These are phyloP conservation scores for Chelonus insularis DNA, from an alignment of 1,140 invertebrate species.

Conservation along the genomic window DNA sequence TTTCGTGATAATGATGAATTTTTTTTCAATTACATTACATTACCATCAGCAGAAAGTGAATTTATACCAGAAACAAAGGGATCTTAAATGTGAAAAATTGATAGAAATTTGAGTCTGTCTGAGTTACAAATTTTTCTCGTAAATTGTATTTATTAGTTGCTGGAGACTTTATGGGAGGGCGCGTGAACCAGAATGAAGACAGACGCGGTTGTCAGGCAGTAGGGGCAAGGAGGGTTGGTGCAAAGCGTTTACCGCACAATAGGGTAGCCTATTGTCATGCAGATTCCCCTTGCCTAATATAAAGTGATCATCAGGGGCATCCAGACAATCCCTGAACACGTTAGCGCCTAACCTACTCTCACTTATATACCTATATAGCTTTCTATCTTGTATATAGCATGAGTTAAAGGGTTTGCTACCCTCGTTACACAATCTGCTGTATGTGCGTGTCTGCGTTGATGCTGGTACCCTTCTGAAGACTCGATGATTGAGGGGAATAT, in stretches of 20 bases:
- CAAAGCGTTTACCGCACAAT: slow-evolving; percentile 46
- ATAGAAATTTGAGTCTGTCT: not conserved
- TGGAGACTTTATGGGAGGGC: not conserved
- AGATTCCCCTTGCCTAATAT: slow-evolving; percentile 48
- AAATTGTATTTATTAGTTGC: slow-evolving; percentile 12
- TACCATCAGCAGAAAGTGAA: too few species aligned
- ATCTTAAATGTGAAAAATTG: not conserved
- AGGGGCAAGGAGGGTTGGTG: slow-evolving; percentile 22
- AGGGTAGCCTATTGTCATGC: slow-evolving; percentile 42
- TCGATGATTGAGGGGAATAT: slow-evolving; percentile 9
- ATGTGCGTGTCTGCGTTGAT: not conserved
- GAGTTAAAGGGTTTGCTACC: not conserved
- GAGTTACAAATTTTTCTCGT: slow-evolving; percentile 16
- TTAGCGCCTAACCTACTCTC: slow-evolving; percentile 35
- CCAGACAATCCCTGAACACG: slow-evolving; percentile 44
- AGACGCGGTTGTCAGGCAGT: slow-evolving; percentile 3
- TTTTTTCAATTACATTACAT: too few species aligned
- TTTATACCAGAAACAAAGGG: too few species aligned
- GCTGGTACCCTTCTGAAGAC: slow-evolving; percentile 8
- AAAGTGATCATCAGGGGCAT: slow-evolving; percentile 47
- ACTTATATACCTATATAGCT: not conserved
- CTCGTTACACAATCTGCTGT: slow-evolving; percentile 3
- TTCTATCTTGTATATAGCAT: not conserved
- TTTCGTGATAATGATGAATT: too few species aligned
- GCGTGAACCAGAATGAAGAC: slow-evolving; percentile 4